Evolutionary conservation across 2,113 vertebrate species (phyloP).

Genomic region (Sebastes schlegelii): DNA sequence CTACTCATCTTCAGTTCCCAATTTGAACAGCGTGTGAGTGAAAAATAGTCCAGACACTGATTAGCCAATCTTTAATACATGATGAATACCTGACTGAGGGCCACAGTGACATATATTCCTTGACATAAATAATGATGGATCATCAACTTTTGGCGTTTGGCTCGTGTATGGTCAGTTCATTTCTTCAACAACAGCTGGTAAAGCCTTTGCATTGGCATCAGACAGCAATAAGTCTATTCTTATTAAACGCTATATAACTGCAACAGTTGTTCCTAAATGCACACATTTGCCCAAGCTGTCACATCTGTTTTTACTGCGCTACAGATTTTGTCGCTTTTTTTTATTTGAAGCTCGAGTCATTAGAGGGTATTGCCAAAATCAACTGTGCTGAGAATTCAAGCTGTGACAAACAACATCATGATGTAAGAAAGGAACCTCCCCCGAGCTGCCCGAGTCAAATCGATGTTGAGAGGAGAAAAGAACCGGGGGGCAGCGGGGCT

Average conservation of each 20-base stretch:
- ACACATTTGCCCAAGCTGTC: conserved; percentile 5
- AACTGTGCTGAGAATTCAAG: conserved; percentile 28
- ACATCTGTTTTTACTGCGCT: conserved; percentile 44
- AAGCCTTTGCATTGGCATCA: background rate
- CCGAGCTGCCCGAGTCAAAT: conserved; percentile 14
- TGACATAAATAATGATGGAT: background rate
- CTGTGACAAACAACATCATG: conserved; percentile 41
- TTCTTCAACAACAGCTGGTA: conserved; percentile 8
- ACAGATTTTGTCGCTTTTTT: background rate
- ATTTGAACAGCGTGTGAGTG: background rate
- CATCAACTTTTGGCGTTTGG: background rate
- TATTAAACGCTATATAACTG: background rate
- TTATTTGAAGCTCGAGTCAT: conserved; percentile 15
- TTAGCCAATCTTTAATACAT: background rate
- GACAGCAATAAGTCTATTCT: background rate
- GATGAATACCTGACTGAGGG: background rate
- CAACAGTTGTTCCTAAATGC: conserved; percentile 37
- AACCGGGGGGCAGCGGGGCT: background rate
- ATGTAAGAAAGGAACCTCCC: conserved; percentile 17
- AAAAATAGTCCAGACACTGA: background rate
- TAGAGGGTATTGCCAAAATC: conserved; percentile 25
- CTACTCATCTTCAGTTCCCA: background rate
- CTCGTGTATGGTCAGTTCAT: background rate
- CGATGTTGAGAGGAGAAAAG: conserved; percentile 4
- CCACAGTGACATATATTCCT: background rate